Percentiles rank a stretch among this genome's conserved stretches.
Conservation (phyloP, 2,888 invertebrate species). For the Pristionchus arcanus region DNA sequence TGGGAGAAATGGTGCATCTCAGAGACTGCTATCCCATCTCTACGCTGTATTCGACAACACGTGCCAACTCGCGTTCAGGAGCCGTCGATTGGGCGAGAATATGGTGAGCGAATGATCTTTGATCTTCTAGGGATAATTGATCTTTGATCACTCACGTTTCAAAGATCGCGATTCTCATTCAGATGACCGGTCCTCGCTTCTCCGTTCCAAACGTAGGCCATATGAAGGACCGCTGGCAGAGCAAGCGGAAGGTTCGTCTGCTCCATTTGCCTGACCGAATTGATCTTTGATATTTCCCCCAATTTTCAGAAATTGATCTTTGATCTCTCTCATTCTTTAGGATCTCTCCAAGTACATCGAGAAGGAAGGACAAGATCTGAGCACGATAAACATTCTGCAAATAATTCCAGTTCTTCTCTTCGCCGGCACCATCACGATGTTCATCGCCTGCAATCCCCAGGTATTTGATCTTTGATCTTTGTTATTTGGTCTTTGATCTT, state of each 20-base stretch:
- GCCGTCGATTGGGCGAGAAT: neutral
- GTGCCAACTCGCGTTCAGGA: neutral
- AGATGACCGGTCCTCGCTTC: slow-evolving; percentile 7
- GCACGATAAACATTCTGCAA: neutral
- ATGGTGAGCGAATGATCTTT: neutral
- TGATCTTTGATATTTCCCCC: neutral
- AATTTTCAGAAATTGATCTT: neutral
- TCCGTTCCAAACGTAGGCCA: no score
- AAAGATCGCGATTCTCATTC: neutral
- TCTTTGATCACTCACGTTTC: neutral
- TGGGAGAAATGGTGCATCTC: no score
- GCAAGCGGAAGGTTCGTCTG: neutral
- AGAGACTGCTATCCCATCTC: neutral
- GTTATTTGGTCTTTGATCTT: neutral
- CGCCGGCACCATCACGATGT: neutral
- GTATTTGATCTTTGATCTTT: slow-evolving; percentile 4
- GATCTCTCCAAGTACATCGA: neutral
- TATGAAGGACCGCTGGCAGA: neutral
- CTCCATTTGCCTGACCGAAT: neutral
- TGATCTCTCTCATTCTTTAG: neutral
- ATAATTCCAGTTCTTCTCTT: neutral
- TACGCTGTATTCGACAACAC: neutral
- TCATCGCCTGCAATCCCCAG: slow-evolving; percentile 12
- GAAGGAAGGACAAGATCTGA: neutral
- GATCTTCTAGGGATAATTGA: neutral